Percentiles rank a stretch among this genome's conserved stretches.
Conservation (phyloP, 2,888 invertebrate genomes). For the Neria commutata region DNA sequence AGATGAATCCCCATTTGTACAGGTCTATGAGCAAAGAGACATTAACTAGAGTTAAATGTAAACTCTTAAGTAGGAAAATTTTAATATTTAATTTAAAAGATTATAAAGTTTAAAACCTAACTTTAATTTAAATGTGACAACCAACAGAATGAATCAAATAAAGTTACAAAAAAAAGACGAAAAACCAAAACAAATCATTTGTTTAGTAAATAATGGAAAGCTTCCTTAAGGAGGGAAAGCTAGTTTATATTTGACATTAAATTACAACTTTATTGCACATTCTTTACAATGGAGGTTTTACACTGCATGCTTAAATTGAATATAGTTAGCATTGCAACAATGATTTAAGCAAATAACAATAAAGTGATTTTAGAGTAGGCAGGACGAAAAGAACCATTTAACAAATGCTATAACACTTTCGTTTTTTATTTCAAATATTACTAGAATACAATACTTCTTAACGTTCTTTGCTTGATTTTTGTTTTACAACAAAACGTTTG, state of each 20-base stretch:
- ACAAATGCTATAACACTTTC: slow-evolving; percentile 1
- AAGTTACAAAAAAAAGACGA: slow-evolving; percentile 9
- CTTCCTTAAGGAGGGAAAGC: too few relatives aligned
- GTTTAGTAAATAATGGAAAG: background rate
- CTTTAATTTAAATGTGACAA: slow-evolving; percentile 43
- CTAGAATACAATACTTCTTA: slow-evolving; percentile 15
- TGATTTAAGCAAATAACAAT: slow-evolving; percentile 4
- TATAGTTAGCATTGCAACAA: too few relatives aligned
- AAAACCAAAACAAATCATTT: slow-evolving; percentile 11
- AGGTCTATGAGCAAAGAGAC: slow-evolving; percentile 39
- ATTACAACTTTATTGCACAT: slow-evolving; percentile 10
- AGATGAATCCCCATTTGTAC: too few relatives aligned
- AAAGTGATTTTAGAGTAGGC: background rate
- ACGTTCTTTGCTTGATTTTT: background rate
- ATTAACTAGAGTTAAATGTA: slow-evolving; percentile 50
- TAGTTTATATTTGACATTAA: background rate
- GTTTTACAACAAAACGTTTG: too few relatives aligned
- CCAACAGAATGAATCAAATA: slow-evolving; percentile 28
- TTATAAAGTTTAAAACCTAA: slow-evolving; percentile 31
- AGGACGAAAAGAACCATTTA: background rate
- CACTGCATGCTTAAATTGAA: too few relatives aligned
- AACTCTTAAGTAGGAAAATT: slow-evolving; percentile 51
- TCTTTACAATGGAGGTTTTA: slow-evolving; percentile 12
- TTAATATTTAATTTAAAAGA: slow-evolving; percentile 53
- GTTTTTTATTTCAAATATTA: slow-evolving; percentile 6